These are phyloP conservation scores for Hoplias malabaricus DNA, from an alignment of 2,113 vertebrate species.

Conservation along the genomic window DNA sequence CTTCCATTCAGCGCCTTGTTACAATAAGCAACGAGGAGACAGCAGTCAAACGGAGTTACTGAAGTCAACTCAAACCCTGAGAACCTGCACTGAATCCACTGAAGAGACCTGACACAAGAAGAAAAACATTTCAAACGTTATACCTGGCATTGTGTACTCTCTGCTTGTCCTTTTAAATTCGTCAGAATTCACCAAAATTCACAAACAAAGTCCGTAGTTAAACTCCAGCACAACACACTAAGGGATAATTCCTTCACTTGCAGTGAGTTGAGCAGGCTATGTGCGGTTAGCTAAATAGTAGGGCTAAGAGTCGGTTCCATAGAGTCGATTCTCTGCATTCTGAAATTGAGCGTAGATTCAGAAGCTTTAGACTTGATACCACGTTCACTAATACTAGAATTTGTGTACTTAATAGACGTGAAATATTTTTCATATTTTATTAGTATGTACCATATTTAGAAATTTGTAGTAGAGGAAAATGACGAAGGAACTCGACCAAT, in stretches of 20 bases:
- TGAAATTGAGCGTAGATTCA: too few relatives aligned
- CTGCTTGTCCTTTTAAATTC: not conserved
- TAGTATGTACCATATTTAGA: too few relatives aligned
- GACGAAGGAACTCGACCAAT: too few relatives aligned
- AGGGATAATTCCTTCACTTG: conserved; percentile 35
- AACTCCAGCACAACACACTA: conserved; percentile 11
- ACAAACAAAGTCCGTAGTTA: too few relatives aligned
- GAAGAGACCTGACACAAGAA: not conserved
- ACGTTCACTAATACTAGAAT: too few relatives aligned
- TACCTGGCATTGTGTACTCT: conserved; percentile 52
- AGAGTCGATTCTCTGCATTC: too few relatives aligned
- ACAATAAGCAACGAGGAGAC: not conserved
- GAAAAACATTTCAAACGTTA: not conserved
- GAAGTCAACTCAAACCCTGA: not conserved
- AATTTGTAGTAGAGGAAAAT: too few relatives aligned
- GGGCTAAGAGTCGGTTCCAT: too few relatives aligned
- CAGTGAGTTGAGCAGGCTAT: conserved; percentile 20
- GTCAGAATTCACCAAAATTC: not conserved
- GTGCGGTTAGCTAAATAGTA: conserved; percentile 48
- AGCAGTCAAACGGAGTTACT: not conserved
- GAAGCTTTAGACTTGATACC: too few relatives aligned
- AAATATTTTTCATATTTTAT: too few relatives aligned
- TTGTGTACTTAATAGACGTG: too few relatives aligned
- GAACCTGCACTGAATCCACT: not conserved
- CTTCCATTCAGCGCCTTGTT: not conserved